These are phyloP conservation scores for Tachina lurida DNA, from an alignment of 2,888 invertebrate genomes.

Conservation along the genomic window DNA sequence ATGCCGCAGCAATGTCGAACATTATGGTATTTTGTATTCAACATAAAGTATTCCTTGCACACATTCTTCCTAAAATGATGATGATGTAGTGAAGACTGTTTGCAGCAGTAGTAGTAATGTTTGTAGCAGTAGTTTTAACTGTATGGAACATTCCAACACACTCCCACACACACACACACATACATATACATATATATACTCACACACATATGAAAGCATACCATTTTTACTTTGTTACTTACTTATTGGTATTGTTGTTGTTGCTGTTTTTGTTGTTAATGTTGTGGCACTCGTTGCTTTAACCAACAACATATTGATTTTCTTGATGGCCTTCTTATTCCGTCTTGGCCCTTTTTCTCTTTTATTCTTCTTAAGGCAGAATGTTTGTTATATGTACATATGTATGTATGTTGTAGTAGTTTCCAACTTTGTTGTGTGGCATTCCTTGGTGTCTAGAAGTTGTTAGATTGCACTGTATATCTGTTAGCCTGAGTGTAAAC, in stretches of 20 bases:
- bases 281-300: conserved; percentile 31
- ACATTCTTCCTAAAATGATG: conserved; percentile 43
- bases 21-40: conserved; percentile 68
- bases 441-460: conserved; percentile 67
- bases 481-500: background rate
- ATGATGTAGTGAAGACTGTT: conserved; percentile 42
- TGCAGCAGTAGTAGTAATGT: conserved; percentile 8
- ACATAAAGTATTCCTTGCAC: conserved; percentile 60
- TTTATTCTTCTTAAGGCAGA: conserved; percentile 14
- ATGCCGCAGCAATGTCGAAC: conserved; percentile 68
- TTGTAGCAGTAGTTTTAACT: conserved; percentile 39
- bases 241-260: conserved; percentile 15
- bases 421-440: conserved; percentile 70
- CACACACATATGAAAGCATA: background rate
- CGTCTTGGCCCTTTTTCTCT: conserved; percentile 40
- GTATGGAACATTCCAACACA: conserved; percentile 44
- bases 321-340: conserved; percentile 70
- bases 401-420: conserved; percentile 42
- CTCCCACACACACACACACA: background rate
- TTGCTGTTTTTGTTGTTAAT: conserved; percentile 12
- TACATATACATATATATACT: background rate
- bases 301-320: conserved; percentile 76
- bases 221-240: conserved; percentile 6
- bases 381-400: conserved; percentile 22
- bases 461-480: conserved; percentile 44